Conservation (phyloP, 2,113 vertebrate genomes). For the Apodemus sylvaticus region DNA sequence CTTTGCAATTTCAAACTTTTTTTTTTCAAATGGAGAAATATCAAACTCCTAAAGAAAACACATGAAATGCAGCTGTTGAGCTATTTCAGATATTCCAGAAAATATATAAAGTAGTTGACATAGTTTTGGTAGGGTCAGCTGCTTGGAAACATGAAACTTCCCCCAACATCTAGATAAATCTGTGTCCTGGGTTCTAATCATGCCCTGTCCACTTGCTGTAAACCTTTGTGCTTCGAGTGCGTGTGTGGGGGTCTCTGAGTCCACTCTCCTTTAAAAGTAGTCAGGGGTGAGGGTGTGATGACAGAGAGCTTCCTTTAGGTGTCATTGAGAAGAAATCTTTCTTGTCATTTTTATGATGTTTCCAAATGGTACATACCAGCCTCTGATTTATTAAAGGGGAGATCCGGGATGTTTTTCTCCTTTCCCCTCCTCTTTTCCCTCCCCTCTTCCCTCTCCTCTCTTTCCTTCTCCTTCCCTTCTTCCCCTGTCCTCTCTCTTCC, state of each 20-base stretch:
- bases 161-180: slow-evolving; percentile 35
- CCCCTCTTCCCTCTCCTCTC: accelerated
- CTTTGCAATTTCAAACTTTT: slow-evolving; percentile 26
- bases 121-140: slow-evolving; percentile 41
- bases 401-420: background rate
- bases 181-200: background rate
- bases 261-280: background rate
- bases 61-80: slow-evolving; percentile 15
- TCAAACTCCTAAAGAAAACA: slow-evolving; percentile 15
- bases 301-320: background rate
- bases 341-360: slow-evolving; percentile 4
- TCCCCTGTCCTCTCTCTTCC: background rate
- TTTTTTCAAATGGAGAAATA: background rate
- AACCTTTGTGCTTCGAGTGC: background rate
- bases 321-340: slow-evolving; percentile 39
- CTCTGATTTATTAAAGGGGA: background rate
- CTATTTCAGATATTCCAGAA: slow-evolving; percentile 44
- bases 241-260: background rate
- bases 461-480: accelerated
- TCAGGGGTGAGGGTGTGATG: background rate
- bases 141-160: background rate
- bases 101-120: background rate
- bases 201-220: background rate
- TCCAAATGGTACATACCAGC: background rate
- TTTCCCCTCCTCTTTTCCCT: accelerated